phyloP scores from a whole-genome alignment of 2,888 invertebrate genomes.

The Dichetophora obliterata region DNA sequence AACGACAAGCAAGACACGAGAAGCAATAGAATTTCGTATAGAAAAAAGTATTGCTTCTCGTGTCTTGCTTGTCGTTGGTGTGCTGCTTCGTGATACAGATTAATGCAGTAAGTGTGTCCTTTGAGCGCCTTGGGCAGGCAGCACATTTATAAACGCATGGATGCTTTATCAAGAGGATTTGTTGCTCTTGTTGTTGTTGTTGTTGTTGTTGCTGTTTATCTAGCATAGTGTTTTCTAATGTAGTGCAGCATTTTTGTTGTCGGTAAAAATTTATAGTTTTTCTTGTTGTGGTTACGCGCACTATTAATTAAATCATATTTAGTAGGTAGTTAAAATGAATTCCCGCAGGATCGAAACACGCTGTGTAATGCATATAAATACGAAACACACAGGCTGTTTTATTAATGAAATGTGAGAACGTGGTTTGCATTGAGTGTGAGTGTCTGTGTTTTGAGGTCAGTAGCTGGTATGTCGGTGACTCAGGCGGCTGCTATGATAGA shows the following conservation, averaged over 20 bases:
- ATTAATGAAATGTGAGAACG: neutral
- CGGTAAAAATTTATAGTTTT: constrained; percentile 5
- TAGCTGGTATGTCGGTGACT: no score
- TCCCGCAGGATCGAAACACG: neutral
- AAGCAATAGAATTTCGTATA: no score
- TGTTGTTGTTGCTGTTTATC: neutral
- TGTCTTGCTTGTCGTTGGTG: no score
- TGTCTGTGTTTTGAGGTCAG: neutral
- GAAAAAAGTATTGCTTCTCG: no score
- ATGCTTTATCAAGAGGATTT: neutral
- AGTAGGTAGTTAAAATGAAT: neutral
- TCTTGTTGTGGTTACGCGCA: neutral
- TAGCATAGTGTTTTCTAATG: neutral
- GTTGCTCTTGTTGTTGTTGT: neutral
- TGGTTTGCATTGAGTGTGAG: neutral
- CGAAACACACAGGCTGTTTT: no score
- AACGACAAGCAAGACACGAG: no score
- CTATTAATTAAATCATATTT: constrained; percentile 29
- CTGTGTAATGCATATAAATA: neutral
- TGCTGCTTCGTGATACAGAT: no score
- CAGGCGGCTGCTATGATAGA: no score
- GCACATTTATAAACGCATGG: neutral
- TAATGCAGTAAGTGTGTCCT: constrained; percentile 2
- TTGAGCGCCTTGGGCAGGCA: neutral
- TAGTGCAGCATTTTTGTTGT: neutral